Conservation (phyloP, 2,888 invertebrate genomes). For the Caenorhabditis wallacei region DNA sequence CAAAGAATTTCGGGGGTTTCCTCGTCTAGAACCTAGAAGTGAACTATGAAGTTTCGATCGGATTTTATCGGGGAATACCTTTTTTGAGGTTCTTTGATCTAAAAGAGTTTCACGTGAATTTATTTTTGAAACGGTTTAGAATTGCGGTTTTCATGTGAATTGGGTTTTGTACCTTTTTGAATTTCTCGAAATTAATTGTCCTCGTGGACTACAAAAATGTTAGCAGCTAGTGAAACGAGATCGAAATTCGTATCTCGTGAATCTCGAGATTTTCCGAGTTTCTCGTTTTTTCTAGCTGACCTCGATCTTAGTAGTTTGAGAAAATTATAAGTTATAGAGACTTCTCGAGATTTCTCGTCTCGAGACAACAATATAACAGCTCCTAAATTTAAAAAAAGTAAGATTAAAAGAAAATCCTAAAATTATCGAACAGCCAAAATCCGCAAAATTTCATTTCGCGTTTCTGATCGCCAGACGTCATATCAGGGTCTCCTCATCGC, state of each 20-base stretch:
- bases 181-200: background rate
- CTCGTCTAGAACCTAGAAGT: constrained; percentile 8
- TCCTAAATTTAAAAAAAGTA: background rate
- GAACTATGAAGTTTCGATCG: constrained; percentile 29
- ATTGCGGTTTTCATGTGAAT: background rate
- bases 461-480: constrained; percentile 36
- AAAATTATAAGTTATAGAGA: too few species aligned
- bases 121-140: background rate
- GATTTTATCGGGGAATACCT: constrained; percentile 27
- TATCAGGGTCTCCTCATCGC: constrained; percentile 22
- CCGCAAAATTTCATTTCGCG: constrained; percentile 8
- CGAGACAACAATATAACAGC: too few species aligned
- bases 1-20: constrained; percentile 13
- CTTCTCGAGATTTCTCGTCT: too few species aligned
- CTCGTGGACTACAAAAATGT: too few species aligned
- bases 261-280: too few species aligned
- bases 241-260: too few species aligned
- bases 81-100: background rate
- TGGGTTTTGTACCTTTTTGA: background rate
- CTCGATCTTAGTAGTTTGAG: too few species aligned
- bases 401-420: background rate
- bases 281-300: too few species aligned
- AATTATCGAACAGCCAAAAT: background rate
- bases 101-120: constrained; percentile 26
- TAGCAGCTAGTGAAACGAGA: too few species aligned